These are phyloP conservation scores for Macaria liturata DNA, from an alignment of 2,888 invertebrate genomes.

Conservation along the genomic window DNA sequence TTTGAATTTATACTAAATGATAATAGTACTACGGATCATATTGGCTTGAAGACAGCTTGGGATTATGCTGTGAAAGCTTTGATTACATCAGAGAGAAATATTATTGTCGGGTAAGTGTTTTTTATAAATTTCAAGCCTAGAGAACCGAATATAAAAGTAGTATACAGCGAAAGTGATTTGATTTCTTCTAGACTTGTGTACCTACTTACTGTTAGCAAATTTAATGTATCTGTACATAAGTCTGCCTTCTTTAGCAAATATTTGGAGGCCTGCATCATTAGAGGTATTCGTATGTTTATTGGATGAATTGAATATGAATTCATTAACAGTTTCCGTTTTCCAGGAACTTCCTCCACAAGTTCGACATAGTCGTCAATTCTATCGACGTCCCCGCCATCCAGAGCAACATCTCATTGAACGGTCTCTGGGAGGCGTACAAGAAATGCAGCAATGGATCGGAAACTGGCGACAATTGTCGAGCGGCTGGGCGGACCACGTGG, in stretches of 20 bases:
- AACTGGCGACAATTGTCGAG: constrained; percentile 47
- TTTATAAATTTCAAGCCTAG: no score
- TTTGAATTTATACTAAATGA: constrained; percentile 46
- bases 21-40: constrained; percentile 28
- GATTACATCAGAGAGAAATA: constrained; percentile 47
- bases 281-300: no score
- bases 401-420: constrained; percentile 44
- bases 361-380: constrained; percentile 61
- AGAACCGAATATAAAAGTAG: no score
- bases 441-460: constrained; percentile 44
- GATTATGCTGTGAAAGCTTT: constrained; percentile 50
- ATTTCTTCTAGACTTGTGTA: no score
- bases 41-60: constrained; percentile 51
- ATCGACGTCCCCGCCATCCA: constrained; percentile 44
- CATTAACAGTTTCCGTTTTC: constrained; percentile 3
- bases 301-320: no score
- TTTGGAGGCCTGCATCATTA: no score
- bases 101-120: constrained; percentile 56
- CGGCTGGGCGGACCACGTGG: constrained; percentile 52
- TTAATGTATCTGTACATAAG: no score
- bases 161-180: no score
- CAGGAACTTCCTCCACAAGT: constrained; percentile 62
- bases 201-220: no score
- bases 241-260: no score
- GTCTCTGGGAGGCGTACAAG: constrained; percentile 54